Conservation (phyloP, 2,797 vertebrate genomes). For the Harpagifer antarcticus region DNA sequence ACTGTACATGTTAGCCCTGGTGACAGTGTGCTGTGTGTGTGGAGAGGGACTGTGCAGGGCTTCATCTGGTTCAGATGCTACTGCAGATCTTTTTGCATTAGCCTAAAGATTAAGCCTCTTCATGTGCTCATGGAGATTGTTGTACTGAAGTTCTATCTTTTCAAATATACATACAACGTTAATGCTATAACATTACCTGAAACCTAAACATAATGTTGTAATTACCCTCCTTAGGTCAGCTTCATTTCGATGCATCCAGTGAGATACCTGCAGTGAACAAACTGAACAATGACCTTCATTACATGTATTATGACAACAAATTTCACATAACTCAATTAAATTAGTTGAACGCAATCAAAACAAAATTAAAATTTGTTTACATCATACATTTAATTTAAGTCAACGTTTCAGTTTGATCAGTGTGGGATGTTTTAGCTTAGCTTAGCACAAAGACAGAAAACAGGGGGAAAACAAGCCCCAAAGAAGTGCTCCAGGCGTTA, state of each 20-base stretch:
- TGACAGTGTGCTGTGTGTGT: not conserved
- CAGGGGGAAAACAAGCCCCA: too few species aligned
- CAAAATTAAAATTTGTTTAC: too few species aligned
- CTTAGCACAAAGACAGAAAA: not conserved
- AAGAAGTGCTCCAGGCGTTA: too few species aligned
- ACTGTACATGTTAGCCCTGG: not conserved
- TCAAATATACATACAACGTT: not conserved
- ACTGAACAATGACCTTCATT: too few species aligned
- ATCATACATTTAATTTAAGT: too few species aligned
- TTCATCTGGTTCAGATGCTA: not conserved
- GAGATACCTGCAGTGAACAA: not conserved
- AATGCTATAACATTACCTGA: not conserved
- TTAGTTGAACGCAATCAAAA: too few species aligned
- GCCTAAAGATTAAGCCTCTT: not conserved
- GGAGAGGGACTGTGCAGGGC: not conserved
- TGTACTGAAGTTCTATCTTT: constrained; percentile 9
- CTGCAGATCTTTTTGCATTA: not conserved
- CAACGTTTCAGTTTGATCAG: too few species aligned
- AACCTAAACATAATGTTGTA: not conserved
- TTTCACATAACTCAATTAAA: too few species aligned
- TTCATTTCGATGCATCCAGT: not conserved
- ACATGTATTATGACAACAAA: too few species aligned
- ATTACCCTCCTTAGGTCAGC: not conserved
- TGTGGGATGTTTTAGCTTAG: not conserved
- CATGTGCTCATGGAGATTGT: not conserved